Percentiles rank a stretch among this genome's conserved stretches.
phyloP scores from a whole-genome alignment of 2,113 vertebrate genomes.

The Emydura subglobosa region DNA sequence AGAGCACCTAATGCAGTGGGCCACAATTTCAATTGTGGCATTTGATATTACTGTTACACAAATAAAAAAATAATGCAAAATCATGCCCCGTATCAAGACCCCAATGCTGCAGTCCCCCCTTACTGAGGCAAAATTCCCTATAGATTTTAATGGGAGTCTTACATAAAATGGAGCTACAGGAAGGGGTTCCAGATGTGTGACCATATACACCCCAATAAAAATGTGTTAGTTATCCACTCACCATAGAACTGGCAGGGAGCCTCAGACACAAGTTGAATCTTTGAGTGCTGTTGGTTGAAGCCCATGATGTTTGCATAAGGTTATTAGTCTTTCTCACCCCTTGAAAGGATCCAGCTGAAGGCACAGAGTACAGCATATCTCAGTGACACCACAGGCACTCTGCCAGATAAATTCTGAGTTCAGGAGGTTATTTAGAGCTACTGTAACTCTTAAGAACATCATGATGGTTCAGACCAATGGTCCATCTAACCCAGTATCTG shows the following conservation, averaged over 20 bases:
- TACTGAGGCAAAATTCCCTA: background rate
- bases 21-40: background rate
- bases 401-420: background rate
- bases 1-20: fast-evolving
- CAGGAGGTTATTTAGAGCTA: background rate
- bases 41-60: background rate
- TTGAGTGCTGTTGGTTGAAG: background rate
- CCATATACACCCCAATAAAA: background rate
- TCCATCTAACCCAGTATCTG: no score
- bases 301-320: background rate
- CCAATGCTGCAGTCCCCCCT: fast-evolving
- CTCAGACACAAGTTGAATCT: background rate
- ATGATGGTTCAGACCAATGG: background rate
- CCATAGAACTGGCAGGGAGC: background rate
- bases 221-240: fast-evolving
- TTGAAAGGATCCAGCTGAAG: background rate
- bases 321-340: background rate
- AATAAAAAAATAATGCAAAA: background rate
- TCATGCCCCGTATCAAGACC: fast-evolving
- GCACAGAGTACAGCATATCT: background rate
- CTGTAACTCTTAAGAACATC: background rate
- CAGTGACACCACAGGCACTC: background rate
- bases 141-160: fast-evolving
- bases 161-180: background rate
- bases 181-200: background rate